Evolutionary conservation across 2,888 invertebrate species (phyloP).

Genomic region (Piscicola geometra): DNA sequence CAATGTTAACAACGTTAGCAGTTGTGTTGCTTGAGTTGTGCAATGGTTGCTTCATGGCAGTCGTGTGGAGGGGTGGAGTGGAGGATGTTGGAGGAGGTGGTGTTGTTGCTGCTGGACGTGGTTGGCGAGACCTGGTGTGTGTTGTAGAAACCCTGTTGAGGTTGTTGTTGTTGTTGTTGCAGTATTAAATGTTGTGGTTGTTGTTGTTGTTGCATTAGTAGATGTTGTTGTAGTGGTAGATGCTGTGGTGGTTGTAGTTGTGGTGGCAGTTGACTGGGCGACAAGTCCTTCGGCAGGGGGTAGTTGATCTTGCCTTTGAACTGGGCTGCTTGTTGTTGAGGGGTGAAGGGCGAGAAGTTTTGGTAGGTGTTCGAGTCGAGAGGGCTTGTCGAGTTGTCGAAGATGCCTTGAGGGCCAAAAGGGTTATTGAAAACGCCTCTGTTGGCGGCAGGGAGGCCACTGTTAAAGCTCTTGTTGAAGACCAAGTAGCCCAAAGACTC

Average conservation of each 20-base stretch:
- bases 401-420: neutral
- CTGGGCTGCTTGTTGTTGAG: neutral
- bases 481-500: conserved; percentile 7
- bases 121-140: conserved; percentile 18
- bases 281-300: too few species aligned
- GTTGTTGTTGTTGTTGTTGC: neutral
- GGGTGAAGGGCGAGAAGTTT: neutral
- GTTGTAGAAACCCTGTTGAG: neutral
- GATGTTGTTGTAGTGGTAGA: neutral
- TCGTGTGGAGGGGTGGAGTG: neutral
- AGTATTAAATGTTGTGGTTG: conserved; percentile 6
- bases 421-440: neutral
- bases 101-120: conserved; percentile 29
- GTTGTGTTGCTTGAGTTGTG: neutral
- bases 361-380: neutral
- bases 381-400: neutral
- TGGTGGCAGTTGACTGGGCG: neutral
- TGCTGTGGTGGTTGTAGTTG: conserved; percentile 14
- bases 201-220: too few species aligned
- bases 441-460: neutral
- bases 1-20: too few species aligned
- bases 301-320: conserved; percentile 4
- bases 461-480: conserved; percentile 13
- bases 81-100: conserved; percentile 6
- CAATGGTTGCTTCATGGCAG: neutral